Base-by-base conservation (phyloP, 2,797 vertebrate species). In the Myotis vivesi region DNA sequence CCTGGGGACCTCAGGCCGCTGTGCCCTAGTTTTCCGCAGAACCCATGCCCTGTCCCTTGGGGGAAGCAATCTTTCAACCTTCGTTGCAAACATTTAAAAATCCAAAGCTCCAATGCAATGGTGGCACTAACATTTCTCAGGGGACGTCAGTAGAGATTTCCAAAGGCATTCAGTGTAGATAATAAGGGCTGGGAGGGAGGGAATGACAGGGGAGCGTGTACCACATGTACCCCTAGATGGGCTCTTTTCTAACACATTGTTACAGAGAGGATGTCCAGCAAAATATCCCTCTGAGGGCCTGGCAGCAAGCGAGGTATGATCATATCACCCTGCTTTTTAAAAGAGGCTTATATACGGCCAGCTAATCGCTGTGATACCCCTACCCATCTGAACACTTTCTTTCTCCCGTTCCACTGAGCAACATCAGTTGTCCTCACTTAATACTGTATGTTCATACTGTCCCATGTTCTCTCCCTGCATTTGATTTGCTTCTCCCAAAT, bases 11-110 rank as follows among this genome's bases (percentile, higher is more conserved):
- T 92, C 62, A 93, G 87, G 96, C 96, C 87, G 87, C 30, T 44
- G 86, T 96, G 96, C 80, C 96, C 96, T 92, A 96, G 75, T 97
- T 97, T 97, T 93, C 55, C 75, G 62, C 59, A n/a, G 90, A 95
- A 94, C 55, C 66, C 57, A 86, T 94, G 87, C 30, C 53, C 82
- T 23, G 4, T 87, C 89, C 79, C 87, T 83, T 88, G 71, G 77
- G 92, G 75, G 75, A 66, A 72, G 79, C 84, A 33, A 23, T 81
- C 71, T 92, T 94, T 92, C 73, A 92, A 84, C 3, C 87, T 83
- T 79, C 87, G 86, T 94, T 49, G 68, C 93, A 95, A 93, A 95
- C 86, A 85, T 25, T 69, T 23, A 68, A 68, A 93, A 94, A 57
- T 76, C 28, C 85, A 81, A 88, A 94, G 87, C 77, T 88, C 71